Percentiles rank a stretch among this genome's conserved stretches.
phyloP scores from a whole-genome alignment of 1,140 invertebrate species.

The Coenobita brevimanus region DNA sequence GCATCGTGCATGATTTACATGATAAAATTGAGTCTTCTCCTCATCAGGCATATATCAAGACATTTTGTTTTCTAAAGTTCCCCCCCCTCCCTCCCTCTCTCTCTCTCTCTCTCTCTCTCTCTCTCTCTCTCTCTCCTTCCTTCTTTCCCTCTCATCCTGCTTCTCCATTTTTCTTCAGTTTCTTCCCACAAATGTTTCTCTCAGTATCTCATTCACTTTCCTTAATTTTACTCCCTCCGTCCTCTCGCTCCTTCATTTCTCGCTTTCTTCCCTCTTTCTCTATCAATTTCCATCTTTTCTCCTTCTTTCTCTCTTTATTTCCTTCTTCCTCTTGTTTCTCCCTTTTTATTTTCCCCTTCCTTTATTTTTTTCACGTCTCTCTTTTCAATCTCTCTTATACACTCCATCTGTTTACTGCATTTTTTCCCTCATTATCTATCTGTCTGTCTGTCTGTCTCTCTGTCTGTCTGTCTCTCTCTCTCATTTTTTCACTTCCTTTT shows the following conservation, averaged over 20 bases:
- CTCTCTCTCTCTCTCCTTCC: slow-evolving; percentile 1
- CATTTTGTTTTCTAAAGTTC: not conserved
- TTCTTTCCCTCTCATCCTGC: too few species aligned
- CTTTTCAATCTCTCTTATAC: not conserved
- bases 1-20: not conserved
- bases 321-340: too few species aligned
- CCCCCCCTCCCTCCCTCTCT: too few species aligned
- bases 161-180: too few species aligned
- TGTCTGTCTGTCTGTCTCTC: not conserved
- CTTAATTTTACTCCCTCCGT: not conserved
- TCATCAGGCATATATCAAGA: slow-evolving; percentile 12
- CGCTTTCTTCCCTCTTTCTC: not conserved
- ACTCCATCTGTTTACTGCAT: not conserved
- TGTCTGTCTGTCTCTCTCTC: not conserved
- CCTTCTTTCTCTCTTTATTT: not conserved
- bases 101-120: not conserved
- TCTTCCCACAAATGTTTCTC: too few species aligned
- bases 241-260: not conserved
- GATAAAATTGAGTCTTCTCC: not conserved
- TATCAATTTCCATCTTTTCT: not conserved
- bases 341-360: not conserved
- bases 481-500: not conserved
- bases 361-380: not conserved
- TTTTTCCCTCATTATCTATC: not conserved
- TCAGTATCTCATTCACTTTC: not conserved